These are phyloP conservation scores for Ennomos fuscantarius DNA, from an alignment of 2,888 invertebrate genomes.

Conservation along the genomic window DNA sequence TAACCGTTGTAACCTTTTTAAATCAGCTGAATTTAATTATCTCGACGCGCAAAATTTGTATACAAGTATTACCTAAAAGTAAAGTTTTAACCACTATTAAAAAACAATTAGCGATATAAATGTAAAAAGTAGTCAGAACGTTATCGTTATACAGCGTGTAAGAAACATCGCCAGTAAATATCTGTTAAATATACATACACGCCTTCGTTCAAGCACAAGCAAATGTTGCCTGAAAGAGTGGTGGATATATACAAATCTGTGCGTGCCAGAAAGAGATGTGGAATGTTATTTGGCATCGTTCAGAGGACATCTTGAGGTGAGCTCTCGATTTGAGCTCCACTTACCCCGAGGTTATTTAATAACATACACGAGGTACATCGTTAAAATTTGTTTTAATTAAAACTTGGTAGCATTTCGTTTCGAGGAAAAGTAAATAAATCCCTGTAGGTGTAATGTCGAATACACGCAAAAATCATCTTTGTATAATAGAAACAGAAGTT, in stretches of 20 bases:
- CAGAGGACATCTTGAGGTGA: conserved; percentile 54
- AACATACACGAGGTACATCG: neutral
- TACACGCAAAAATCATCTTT: no score
- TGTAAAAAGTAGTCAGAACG: conserved; percentile 21
- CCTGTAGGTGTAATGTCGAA: no score
- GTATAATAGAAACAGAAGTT: no score
- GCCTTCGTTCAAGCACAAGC: conserved; percentile 40
- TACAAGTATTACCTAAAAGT: neutral
- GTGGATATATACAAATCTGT: conserved; percentile 3
- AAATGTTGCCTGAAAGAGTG: conserved; percentile 46
- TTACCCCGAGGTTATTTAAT: conserved; percentile 40
- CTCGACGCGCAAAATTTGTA: no score
- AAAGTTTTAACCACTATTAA: conserved; percentile 11
- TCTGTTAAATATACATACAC: conserved; percentile 51
- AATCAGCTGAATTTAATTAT: no score
- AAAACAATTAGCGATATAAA: conserved; percentile 20
- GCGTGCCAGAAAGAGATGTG: conserved; percentile 41
- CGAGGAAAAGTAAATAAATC: no score
- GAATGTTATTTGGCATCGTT: conserved; percentile 47
- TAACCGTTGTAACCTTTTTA: no score
- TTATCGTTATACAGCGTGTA: conserved; percentile 26
- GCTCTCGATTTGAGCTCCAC: conserved; percentile 41
- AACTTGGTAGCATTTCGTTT: no score
- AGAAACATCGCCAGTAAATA: conserved; percentile 37
- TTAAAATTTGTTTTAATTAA: conserved; percentile 2